Conservation (phyloP, 2,797 vertebrate genomes). For the Tauraco hartlaubi region DNA sequence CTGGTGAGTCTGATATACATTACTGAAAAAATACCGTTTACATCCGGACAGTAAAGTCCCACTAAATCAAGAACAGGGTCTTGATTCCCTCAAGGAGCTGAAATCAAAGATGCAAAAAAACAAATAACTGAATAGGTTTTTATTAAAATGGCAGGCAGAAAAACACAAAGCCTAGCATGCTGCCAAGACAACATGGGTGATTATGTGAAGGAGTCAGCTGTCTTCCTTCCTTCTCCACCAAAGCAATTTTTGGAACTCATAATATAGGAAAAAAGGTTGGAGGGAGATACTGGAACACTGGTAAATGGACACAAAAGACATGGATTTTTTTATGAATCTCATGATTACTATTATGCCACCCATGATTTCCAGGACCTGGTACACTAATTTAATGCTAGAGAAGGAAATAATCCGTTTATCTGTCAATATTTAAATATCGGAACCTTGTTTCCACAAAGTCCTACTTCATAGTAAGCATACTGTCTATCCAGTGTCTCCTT, state of each 20-base stretch:
- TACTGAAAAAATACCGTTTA: not conserved
- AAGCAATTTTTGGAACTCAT: not conserved
- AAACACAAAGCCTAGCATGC: not conserved
- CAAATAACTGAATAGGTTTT: slow-evolving; percentile 15
- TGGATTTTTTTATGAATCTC: not conserved
- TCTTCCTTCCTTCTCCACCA: not conserved
- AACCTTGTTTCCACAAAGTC: not conserved
- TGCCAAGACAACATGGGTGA: slow-evolving; percentile 4
- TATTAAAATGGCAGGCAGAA: not conserved
- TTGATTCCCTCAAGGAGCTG: slow-evolving; percentile 15
- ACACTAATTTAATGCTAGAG: not conserved
- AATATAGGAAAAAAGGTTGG: not conserved
- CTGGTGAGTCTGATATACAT: not conserved
- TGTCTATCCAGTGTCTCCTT: not conserved
- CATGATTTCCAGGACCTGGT: not conserved
- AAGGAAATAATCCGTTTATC: not conserved
- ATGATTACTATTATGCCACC: not conserved
- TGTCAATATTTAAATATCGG: not conserved
- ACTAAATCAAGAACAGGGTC: not conserved
- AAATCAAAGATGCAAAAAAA: slow-evolving; percentile 37
- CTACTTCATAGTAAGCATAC: not conserved
- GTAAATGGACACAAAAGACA: not conserved
- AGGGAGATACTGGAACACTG: not conserved
- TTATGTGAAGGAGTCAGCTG: not conserved
- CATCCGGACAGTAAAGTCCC: not conserved